Base-by-base conservation (phyloP, 2,888 invertebrate genomes). In the Lasioglossum lativentre region DNA sequence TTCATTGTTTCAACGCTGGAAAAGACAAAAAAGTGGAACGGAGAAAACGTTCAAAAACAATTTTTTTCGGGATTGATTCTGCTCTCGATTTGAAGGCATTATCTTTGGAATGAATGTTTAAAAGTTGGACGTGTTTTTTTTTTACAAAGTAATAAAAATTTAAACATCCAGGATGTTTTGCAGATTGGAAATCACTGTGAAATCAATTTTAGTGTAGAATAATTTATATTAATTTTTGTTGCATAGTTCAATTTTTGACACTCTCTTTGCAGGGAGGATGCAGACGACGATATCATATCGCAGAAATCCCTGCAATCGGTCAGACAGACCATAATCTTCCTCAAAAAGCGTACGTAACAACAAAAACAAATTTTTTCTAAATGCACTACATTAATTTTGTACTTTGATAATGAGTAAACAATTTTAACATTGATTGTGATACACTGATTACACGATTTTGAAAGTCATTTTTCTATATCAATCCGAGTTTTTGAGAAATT, bases 231-330 rank as follows among this genome's bases (percentile, higher is more conserved):
- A 59, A 59, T 4, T 59, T 27, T 27, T 27, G 16, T 45, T 45
- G 14, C 42, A 45, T 4, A 45, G 42, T 45, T 45, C 42, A 45
- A 45, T 4, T 16, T 16, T 45, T 14, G 12, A 42, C 14, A 42
- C 38, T 75, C 80, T 75, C 27, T 78, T 85, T 78, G 47, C 85
- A 93, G 93, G 42, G 87, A 91, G 42, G 88, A 91, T 23, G 68
- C 88, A n/a, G 91, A 86, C 30, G 92, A 93, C 63, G 95, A 95
- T 40, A 95, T 95, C 77, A 95, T 96, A 89, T 94, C 95, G 23
- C 94, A 94, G 91, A 95, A 94, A 83, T 95, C 95, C 45, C 88
- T 96, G 75, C 92, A 92, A 42, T 95, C 95, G 4, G 94, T 96
- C 4, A 93, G 94, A 85, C 94, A 94, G 86, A 92, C 95, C 75